Percentiles rank a stretch among this genome's conserved stretches.
Evolutionary conservation across 2,888 invertebrate genomes (phyloP).

Genomic region (Byasa hedistus): DNA sequence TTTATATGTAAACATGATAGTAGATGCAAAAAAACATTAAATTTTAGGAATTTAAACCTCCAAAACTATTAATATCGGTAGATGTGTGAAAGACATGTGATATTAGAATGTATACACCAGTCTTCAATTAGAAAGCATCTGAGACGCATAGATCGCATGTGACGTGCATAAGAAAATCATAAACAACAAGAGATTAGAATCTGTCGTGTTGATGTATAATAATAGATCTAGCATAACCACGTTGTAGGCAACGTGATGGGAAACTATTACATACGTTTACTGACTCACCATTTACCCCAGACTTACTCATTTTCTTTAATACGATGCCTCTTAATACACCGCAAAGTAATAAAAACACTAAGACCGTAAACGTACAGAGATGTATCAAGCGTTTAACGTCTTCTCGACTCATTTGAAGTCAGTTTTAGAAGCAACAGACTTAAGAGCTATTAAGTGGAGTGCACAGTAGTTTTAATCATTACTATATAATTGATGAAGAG

Average conservation of each 20-base stretch:
- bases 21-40: too few relatives aligned
- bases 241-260: slow-evolving; percentile 23
- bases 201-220: slow-evolving; percentile 2
- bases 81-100: too few relatives aligned
- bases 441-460: background rate
- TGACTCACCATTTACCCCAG: slow-evolving; percentile 17
- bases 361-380: background rate
- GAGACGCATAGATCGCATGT: background rate
- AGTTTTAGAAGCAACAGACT: background rate
- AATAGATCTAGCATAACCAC: slow-evolving; percentile 7
- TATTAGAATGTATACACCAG: too few relatives aligned
- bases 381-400: slow-evolving; percentile 1
- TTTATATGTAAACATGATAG: too few relatives aligned
- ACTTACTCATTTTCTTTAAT: slow-evolving; percentile 21
- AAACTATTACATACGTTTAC: slow-evolving; percentile 11
- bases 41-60: too few relatives aligned
- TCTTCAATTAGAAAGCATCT: background rate
- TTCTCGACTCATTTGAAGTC: background rate
- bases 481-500: too few relatives aligned
- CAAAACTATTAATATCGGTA: too few relatives aligned
- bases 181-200: background rate
- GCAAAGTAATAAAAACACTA: slow-evolving; percentile 17
- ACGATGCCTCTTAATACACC: slow-evolving; percentile 13
- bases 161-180: background rate
- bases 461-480: background rate